Evolutionary conservation across 2,888 invertebrate species (phyloP).

Genomic region (Sphinx pinastri): DNA sequence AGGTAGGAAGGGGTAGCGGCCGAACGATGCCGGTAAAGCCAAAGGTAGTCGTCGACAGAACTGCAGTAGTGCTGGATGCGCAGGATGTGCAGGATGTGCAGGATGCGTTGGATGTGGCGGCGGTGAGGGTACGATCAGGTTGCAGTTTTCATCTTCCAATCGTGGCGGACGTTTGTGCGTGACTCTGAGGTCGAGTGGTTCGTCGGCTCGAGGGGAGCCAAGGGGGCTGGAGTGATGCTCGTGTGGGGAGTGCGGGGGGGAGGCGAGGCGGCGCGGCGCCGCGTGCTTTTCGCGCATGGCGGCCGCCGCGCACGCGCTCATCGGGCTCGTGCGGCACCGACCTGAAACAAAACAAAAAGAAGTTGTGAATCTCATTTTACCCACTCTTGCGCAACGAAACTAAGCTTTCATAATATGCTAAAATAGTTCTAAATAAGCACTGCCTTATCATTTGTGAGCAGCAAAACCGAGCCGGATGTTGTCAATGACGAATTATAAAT

Average conservation of each 20-base stretch:
- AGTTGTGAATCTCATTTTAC: constrained; percentile 30
- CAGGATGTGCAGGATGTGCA: constrained; percentile 84
- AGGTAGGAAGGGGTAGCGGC: constrained; percentile 78
- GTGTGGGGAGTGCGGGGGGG: constrained; percentile 74
- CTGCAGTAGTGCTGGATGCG: constrained; percentile 75
- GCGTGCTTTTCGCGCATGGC: constrained; percentile 95
- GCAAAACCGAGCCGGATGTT: not conserved
- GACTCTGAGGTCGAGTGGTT: constrained; percentile 94
- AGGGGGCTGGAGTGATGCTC: constrained; percentile 80
- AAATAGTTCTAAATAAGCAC: not conserved
- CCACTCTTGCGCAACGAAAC: not conserved
- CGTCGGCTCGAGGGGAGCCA: constrained; percentile 84
- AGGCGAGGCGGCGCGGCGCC: constrained; percentile 93
- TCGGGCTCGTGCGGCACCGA: constrained; percentile 85
- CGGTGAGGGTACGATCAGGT: constrained; percentile 87
- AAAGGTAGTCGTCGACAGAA: constrained; percentile 77
- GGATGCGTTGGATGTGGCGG: constrained; percentile 83
- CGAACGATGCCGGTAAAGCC: constrained; percentile 77
- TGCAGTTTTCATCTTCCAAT: constrained; percentile 94
- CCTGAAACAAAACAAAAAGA: constrained; percentile 64
- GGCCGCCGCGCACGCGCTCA: constrained; percentile 90
- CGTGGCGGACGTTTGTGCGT: constrained; percentile 90
- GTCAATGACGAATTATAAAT: constrained; percentile 14
- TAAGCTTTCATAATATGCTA: not conserved
- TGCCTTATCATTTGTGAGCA: constrained; percentile 3